Evolutionary conservation across 2,797 vertebrate species (phyloP), one percentile per base, ranked within the genome.

Genomic region (Naso thynnoides): DNA sequence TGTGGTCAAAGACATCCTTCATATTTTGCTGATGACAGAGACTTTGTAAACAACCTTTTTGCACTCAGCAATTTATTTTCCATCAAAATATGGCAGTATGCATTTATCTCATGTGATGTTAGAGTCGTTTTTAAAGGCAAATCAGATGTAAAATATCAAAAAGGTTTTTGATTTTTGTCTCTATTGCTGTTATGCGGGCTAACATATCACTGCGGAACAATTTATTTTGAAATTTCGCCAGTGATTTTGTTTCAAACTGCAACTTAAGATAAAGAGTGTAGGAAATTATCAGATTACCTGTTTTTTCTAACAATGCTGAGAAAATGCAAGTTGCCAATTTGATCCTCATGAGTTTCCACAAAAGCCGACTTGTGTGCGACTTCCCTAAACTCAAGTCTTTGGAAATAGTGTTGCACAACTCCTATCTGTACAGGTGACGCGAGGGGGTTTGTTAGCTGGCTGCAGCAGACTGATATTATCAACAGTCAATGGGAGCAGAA

Each of bases 1-100:
- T 76, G 48, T 5, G 29, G 48, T 76, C 0, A 41, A 8, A 62
- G 26, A 50, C 39, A 44, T 11, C 49, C 10, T 48, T 54, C 6
- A 44, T 13, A 33, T 58, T 65, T 66, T 76, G 62, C 65, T 80
- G 45, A 76, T 15, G 29, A 6, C 2, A 13, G 19, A 0, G 1
- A 18, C 2, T 42, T 47, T 41, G 11, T 27, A 29, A 2, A 44
- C 15, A 15, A 41, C 47, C 15, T 8, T 70, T 11, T 69, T 29
- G 66, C 2, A 21, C 31, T 57, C 16, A 2, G 15, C 9, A 16
- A 21, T 39, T 19, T 27, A n/a, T n/a, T 1, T 41, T 2, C 38
- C n/a, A 33, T 26, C 10, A 26, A 38, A 70, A 52, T 74, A 7
- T 9, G 45, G 14, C 60, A 41, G 8, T 14, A 18, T n/a, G 36